Conservation (phyloP, 35 echinoderm and acorn worm species). For the Acanthaster planci region DNA sequence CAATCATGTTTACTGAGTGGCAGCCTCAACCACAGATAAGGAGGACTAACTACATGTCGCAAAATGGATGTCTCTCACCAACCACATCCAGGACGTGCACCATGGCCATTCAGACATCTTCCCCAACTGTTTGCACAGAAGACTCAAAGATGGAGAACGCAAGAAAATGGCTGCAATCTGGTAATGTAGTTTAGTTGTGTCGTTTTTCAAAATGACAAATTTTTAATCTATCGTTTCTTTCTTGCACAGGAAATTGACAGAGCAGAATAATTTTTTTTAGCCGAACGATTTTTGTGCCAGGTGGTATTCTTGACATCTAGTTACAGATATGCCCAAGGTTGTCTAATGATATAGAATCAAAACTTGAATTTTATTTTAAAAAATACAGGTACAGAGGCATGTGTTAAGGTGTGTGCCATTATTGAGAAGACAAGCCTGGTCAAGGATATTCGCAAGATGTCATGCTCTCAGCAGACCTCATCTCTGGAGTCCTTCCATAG, state of each 20-base stretch:
- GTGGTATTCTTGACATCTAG: slow-evolving; percentile 28
- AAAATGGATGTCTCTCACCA: too few relatives aligned
- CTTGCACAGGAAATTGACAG: not conserved
- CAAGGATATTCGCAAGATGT: too few relatives aligned
- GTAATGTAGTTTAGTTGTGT: slow-evolving; percentile 43
- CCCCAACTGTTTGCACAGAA: too few relatives aligned
- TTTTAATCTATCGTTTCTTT: not conserved
- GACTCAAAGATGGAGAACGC: too few relatives aligned
- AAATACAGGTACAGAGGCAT: too few relatives aligned
- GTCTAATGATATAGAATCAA: slow-evolving; percentile 34
- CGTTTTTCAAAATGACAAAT: too few relatives aligned
- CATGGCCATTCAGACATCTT: slow-evolving; percentile 18
- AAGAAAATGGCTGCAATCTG: slow-evolving; percentile 64
- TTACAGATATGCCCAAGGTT: slow-evolving; percentile 12
- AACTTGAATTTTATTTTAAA: too few relatives aligned
- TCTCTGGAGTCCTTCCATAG: slow-evolving; percentile 64
- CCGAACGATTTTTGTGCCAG: slow-evolving; percentile 6
- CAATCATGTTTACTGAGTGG: too few relatives aligned
- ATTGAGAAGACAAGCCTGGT: too few relatives aligned
- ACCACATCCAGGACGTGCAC: slow-evolving; percentile 63
- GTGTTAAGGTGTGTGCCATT: too few relatives aligned
- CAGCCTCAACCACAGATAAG: slow-evolving; percentile 48
- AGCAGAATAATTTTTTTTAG: not conserved
- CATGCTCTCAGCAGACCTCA: slow-evolving; percentile 65
- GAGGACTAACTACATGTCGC: slow-evolving; percentile 23